These are phyloP conservation scores for Hestina assimilis DNA, from an alignment of 1,140 invertebrate genomes.

Conservation along the genomic window DNA sequence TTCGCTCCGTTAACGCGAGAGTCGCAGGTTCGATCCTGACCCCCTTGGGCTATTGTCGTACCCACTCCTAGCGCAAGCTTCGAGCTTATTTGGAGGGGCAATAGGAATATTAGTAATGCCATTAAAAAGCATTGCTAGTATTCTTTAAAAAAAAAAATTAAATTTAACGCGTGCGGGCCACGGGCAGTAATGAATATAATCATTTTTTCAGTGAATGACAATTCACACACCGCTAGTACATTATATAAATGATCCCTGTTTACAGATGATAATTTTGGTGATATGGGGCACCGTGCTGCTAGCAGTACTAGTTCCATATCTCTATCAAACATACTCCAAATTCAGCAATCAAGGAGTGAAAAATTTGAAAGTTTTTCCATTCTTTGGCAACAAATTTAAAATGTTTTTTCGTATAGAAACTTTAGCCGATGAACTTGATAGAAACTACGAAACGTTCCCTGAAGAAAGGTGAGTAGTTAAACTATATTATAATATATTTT, in stretches of 20 bases:
- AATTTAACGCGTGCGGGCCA: no score
- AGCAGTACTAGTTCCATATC: conserved; percentile 24
- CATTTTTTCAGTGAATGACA: no score
- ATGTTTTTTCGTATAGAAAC: conserved; percentile 26
- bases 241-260: no score
- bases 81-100: no score
- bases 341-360: conserved; percentile 39
- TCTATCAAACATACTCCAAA: conserved; percentile 31
- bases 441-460: conserved; percentile 31
- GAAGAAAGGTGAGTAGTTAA: conserved; percentile 38
- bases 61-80: no score
- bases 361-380: conserved; percentile 19
- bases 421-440: conserved; percentile 28
- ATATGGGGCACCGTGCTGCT: conserved; percentile 36
- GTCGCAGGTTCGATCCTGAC: no score
- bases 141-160: no score
- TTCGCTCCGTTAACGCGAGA: no score
- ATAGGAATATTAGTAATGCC: no score
- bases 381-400: conserved; percentile 37
- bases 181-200: background rate
- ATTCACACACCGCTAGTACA: no score
- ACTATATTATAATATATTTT: background rate
- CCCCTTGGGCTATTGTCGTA: no score
- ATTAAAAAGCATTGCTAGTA: no score
- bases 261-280: conserved; percentile 14